A percentile compares a stretch with the other conserved stretches of the same genome.
These are phyloP conservation scores for Sitta europaea DNA, from an alignment of 2,113 vertebrate species.

Conservation along the genomic window DNA sequence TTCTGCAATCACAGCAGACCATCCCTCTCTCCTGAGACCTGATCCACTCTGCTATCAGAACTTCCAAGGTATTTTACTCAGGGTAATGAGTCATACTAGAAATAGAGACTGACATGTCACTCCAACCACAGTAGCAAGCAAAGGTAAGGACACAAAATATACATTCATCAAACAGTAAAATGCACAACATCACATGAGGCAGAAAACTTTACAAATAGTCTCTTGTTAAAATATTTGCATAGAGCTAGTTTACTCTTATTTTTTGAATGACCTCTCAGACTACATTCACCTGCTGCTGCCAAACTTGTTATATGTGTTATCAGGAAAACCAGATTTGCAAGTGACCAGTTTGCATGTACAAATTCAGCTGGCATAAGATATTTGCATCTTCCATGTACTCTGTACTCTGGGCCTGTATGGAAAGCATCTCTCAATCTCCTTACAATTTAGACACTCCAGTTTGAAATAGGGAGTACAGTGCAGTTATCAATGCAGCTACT, in stretches of 20 bases:
- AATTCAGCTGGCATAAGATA: not conserved
- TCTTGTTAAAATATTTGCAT: not conserved
- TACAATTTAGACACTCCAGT: not conserved
- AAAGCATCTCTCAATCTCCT: not conserved
- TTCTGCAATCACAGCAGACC: not conserved
- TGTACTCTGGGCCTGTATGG: not conserved
- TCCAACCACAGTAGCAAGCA: not conserved
- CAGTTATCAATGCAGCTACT: not conserved
- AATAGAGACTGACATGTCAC: not conserved
- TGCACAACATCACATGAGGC: not conserved
- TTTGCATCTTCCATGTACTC: not conserved
- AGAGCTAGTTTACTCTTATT: not conserved
- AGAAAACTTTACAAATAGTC: not conserved
- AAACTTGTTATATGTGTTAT: rapidly evolving
- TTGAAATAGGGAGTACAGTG: not conserved
- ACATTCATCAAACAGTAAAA: not conserved
- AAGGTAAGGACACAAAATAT: not conserved
- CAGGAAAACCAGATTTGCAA: not conserved
- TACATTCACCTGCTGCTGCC: not conserved
- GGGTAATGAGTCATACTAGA: not conserved
- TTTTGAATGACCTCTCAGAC: not conserved
- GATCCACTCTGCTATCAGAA: not conserved
- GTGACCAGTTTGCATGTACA: not conserved
- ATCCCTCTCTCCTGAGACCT: not conserved
- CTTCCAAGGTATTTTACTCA: not conserved